Conservation (phyloP, 2,888 invertebrate genomes). For the Catocala sponsa region DNA sequence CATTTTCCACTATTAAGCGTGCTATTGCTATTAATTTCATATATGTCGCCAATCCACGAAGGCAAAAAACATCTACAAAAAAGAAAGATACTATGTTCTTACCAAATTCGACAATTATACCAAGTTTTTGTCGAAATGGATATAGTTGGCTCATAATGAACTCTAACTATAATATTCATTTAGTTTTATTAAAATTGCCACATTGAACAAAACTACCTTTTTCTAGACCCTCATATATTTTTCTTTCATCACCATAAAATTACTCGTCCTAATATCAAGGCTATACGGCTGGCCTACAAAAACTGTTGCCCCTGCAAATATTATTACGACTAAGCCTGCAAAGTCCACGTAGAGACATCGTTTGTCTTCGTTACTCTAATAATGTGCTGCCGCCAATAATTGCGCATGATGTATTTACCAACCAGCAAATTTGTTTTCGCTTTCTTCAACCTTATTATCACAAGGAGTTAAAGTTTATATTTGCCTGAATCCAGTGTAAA, state of each 20-base stretch:
- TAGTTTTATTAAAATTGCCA: background rate
- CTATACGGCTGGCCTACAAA: constrained; percentile 27
- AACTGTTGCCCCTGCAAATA: constrained; percentile 31
- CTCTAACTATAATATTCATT: background rate
- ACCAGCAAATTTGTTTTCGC: constrained; percentile 12
- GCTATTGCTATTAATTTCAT: too few relatives aligned
- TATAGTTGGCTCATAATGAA: too few relatives aligned
- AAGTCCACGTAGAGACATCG: constrained; percentile 52
- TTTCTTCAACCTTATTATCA: constrained; percentile 3
- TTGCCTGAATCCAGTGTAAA: background rate
- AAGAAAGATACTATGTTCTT: background rate
- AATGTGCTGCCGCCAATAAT: constrained; percentile 56
- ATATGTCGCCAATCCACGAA: too few relatives aligned
- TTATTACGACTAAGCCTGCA: constrained; percentile 36
- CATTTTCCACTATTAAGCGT: too few relatives aligned
- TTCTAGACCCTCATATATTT: constrained; percentile 12
- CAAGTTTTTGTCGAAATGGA: background rate
- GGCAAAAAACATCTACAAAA: too few relatives aligned
- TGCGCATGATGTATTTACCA: constrained; percentile 56
- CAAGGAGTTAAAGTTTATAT: constrained; percentile 14
- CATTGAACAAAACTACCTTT: background rate
- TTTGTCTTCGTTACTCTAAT: constrained; percentile 63
- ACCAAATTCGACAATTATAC: too few relatives aligned
- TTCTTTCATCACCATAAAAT: constrained; percentile 27
- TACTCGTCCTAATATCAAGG: constrained; percentile 25